A percentile compares a stretch with the other conserved stretches of the same genome.
These are phyloP conservation scores for Tetraodon nigroviridis DNA, from an alignment of 2,113 vertebrate species.

Conservation along the genomic window DNA sequence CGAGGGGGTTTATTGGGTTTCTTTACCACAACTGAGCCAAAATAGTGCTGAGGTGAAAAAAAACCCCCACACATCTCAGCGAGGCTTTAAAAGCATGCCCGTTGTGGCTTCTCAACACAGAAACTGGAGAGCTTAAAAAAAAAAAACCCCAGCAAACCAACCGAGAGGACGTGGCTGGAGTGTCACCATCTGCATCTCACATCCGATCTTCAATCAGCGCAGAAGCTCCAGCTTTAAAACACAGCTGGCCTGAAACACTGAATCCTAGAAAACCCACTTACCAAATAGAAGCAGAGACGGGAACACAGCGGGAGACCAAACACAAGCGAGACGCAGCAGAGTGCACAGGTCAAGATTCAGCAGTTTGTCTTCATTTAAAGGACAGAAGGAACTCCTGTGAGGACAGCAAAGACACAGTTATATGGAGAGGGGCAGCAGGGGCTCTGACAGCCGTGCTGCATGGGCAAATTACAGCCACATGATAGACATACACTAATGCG, in stretches of 20 bases:
- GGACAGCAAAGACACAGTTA: constrained; percentile 6
- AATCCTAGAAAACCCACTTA: constrained; percentile 5
- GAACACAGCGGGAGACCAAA: constrained; percentile 20
- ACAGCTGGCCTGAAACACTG: constrained; percentile 1
- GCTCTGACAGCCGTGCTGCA: no score
- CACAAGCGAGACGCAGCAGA: constrained; percentile 11
- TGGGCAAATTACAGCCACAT: no score
- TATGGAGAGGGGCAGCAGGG: constrained; percentile 1
- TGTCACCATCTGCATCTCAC: constrained; percentile 3
- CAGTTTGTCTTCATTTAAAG: constrained; percentile 39
- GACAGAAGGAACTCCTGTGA: constrained; percentile 13
- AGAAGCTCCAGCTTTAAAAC: constrained; percentile 5
- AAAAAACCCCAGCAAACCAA: neutral
- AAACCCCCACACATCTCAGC: constrained; percentile 28
- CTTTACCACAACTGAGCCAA: constrained; percentile 3
- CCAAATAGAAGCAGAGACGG: constrained; percentile 1
- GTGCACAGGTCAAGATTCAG: constrained; percentile 13
- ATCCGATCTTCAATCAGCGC: constrained; percentile 16
- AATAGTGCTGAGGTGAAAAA: constrained; percentile 9
- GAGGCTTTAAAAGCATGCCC: constrained; percentile 26
- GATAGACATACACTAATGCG: no score
- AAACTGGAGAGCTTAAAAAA: constrained; percentile 19
- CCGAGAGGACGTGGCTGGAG: constrained; percentile 4
- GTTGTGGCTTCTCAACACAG: constrained; percentile 19
- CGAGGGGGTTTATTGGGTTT: constrained; percentile 5